Base-by-base conservation (phyloP, 2,797 vertebrate genomes). In the Capromys pilorides region DNA sequence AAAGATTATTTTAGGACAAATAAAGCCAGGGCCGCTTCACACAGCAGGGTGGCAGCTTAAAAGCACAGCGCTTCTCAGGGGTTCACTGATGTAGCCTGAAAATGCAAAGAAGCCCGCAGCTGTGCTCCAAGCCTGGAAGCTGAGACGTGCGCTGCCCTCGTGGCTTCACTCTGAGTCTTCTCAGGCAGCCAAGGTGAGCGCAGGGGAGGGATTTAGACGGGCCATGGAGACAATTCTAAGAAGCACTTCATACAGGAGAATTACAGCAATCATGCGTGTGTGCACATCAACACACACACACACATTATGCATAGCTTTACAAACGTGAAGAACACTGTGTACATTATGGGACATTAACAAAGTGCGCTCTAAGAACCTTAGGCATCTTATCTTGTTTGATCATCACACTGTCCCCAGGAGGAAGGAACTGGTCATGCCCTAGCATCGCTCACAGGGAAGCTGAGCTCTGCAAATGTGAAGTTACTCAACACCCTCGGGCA, bases 1-100 rank as follows among this genome's bases (percentile, higher is more conserved):
- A 91, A 69, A 75, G 77, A 84, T 67, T 57, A 62, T 91, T 95
- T 95, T 86, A 90, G 90, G 79, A 80, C 81, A 91, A 66, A 90
- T 14, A 61, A 83, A 95, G 66, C 71, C 73, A 92, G 45, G 92
- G 2, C 49, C 81, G 93, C 83, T 95, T 95, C 78, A 93, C 94
- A 87, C 66, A 89, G 66, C 91, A 90, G 87, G 86, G 80, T 67
- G 26, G 28, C n/a, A 57, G 31, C 81, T 81, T 88, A 82, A 90
- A 93, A 82, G 59, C 16, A 0, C 77, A 18, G 26, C 78, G 31
- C 19, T 59, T 28, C 69, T 16, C 31, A 91, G 66, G 86, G 49
- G 64, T 57, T n/a, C n/a, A 91, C 54, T 36, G 59, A 91, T 61
- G 51, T 36, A 51, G 41, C 75, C 88, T 86, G 77, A 66, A 80